Base-by-base conservation (phyloP, 2,888 invertebrate genomes). In the Pelosia muscerda region DNA sequence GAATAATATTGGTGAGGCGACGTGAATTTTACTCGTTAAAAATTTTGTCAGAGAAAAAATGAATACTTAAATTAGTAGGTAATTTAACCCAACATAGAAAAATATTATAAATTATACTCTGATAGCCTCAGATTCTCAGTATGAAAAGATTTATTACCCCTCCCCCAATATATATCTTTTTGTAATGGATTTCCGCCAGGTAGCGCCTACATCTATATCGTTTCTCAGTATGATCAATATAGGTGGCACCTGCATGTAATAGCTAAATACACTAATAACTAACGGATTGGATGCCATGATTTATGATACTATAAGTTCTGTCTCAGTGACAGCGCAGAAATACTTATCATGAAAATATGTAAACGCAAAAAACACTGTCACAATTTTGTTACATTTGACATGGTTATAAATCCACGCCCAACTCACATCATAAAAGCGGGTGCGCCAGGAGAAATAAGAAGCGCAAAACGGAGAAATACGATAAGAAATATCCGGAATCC, bases 381-480 rank as follows among this genome's bases (percentile, higher is more conserved):
- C 34, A 70, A 65, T 53, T 59, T 42, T 38, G 38, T 77, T 31
- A 60, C 60, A 71, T 77, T 69, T 73, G 66, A 72, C 73, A 67
- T 49, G 42, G 57, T 58, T 63, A 63, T 26, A 58, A 76, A 78
- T 68, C 55, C 63, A 73, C 70, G 64, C 59, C 53, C 65, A 49
- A 68, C 65, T 57, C 69, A 72, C 62, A 66, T 71, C 72, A 76
- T 73, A 64, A 70, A 70, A 74, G 73, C 68, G 69, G 69, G 71
- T 60, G 65, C 72, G 71, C 70, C 69, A 73, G 74, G 38, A 73
- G 74, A 31, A 78, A 78, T 63, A 76, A 78, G 74, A 66, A 67
- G 66, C 72, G 65, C 73, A 77, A 75, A 65, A 75, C 72, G 71
- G 65, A 68, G 70, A 77, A 73, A 73, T 74, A 72, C 67, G 72